These are phyloP conservation scores for Pangasius sanitwongsei DNA, from an alignment of 2,797 vertebrate species.

Conservation along the genomic window DNA sequence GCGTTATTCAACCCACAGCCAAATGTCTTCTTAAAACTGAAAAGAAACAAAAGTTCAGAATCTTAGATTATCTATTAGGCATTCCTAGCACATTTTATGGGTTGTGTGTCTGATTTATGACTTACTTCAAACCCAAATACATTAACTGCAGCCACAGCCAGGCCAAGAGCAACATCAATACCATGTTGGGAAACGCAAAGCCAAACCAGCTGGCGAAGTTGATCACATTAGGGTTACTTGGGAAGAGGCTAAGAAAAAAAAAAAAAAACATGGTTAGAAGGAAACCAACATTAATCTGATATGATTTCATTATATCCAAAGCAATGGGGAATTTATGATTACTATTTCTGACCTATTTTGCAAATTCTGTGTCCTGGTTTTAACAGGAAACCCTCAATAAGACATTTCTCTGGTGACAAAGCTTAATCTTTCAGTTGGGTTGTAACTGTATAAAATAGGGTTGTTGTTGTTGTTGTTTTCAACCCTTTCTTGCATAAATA, in stretches of 20 bases:
- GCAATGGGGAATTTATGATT: neutral
- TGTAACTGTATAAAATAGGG: neutral
- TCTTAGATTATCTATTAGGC: neutral
- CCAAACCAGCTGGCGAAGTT: conserved; percentile 95
- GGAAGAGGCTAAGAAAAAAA: conserved; percentile 76
- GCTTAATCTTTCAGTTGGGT: too few species aligned
- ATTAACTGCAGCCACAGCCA: conserved; percentile 89
- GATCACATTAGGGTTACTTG: conserved; percentile 74
- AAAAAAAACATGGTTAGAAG: neutral
- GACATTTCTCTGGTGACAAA: neutral
- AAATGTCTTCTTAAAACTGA: conserved; percentile 85
- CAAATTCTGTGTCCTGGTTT: neutral
- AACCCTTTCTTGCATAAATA: neutral
- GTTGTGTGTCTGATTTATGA: conserved; percentile 15
- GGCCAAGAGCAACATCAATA: conserved; percentile 80
- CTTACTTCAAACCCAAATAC: conserved; percentile 91
- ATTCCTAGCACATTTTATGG: neutral
- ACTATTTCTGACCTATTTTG: neutral
- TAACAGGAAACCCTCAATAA: neutral
- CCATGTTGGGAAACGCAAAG: conserved; percentile 86
- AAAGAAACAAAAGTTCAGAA: neutral
- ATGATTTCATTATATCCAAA: neutral
- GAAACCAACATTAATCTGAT: neutral
- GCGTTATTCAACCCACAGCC: conserved; percentile 71
- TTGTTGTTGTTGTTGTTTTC: neutral